Evolutionary conservation across 2,797 vertebrate species (phyloP), one percentile per base, ranked within the genome.

Genomic region (Heterohyrax brucei): DNA sequence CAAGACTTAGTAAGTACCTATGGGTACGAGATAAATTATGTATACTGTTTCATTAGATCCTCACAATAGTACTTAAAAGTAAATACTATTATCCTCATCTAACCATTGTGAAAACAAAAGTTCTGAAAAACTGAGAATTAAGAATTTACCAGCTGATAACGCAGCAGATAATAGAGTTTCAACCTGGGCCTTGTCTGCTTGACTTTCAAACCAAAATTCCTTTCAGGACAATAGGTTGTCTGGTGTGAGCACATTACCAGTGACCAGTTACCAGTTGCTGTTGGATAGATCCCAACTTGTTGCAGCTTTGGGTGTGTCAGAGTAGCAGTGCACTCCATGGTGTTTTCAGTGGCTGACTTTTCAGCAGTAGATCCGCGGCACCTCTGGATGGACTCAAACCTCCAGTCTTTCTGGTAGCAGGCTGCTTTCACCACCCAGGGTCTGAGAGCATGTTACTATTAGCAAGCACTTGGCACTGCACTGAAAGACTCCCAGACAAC

Each of bases 21-120:
- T 30, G 13, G 0, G 0, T 26, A 26, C 0, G 0, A 85, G 68
- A 8, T n/a, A 4, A 44, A 78, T 82, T 68, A n/a, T 1, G 19
- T 26, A 19, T 7, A 39, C 50, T 62, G 50, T 66, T n/a, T 91
- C 26, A 8, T 75, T 68, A 46, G 62, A 90, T 48, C 21, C 24
- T 84, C 46, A 59, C 2, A 5, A 26, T 33, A 12, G 14, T 22
- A 33, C 73, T 92, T 92, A 62, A 78, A 87, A 82, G 10, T 80
- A 46, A 50, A 6, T 79, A 6, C 61, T 81, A 9, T 59, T 66
- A 72, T 28, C 48, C 28, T 84, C 16, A 68, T n/a, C 18, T 9
- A 88, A n/a, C 2, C 4, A 21, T 21, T 26, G 72, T 94, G 70
- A 83, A 94, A 91, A 77, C 3, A 77, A 50, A 59, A 44, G 21